Evolutionary conservation across 1,140 invertebrate genomes (phyloP).

Genomic region (Trypoxylus dichotomus): DNA sequence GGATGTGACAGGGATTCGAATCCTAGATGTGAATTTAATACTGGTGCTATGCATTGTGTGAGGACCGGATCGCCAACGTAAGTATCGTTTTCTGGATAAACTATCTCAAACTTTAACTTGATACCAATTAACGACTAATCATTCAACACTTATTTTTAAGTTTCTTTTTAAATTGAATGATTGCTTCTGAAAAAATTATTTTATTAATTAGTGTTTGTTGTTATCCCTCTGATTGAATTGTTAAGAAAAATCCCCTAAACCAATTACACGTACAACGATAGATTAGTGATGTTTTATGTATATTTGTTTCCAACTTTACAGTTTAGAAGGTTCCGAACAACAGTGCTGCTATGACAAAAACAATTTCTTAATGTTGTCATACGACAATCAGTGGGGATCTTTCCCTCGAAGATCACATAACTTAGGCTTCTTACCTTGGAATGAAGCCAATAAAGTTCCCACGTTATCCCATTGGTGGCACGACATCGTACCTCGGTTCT

Average conservation of each 20-base stretch:
- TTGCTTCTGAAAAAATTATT: no score
- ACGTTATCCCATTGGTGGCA: conserved; percentile 93
- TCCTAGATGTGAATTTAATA: conserved; percentile 86
- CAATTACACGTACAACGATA: no score
- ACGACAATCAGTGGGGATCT: conserved; percentile 94
- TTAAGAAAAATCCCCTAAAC: no score
- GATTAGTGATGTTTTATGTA: no score
- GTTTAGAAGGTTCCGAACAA: conserved; percentile 88
- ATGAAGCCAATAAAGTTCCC: conserved; percentile 88
- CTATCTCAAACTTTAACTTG: not conserved
- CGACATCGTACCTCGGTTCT: conserved; percentile 90
- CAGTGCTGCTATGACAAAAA: conserved; percentile 96
- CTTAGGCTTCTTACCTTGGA: conserved; percentile 87
- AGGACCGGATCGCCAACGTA: conserved; percentile 89
- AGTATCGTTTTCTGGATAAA: conserved; percentile 49
- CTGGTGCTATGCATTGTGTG: conserved; percentile 88
- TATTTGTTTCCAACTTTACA: conserved; percentile 48
- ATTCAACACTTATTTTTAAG: no score
- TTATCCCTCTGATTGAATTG: no score
- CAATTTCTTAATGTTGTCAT: conserved; percentile 86
- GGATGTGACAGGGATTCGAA: conserved; percentile 91
- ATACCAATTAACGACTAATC: not conserved
- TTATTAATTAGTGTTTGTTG: no score
- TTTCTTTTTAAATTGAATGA: no score
- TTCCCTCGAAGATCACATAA: conserved; percentile 86